Percentiles rank a stretch among this genome's conserved stretches.
phyloP scores from a whole-genome alignment of 2,888 invertebrate genomes.

The Periphyllus acericola region DNA sequence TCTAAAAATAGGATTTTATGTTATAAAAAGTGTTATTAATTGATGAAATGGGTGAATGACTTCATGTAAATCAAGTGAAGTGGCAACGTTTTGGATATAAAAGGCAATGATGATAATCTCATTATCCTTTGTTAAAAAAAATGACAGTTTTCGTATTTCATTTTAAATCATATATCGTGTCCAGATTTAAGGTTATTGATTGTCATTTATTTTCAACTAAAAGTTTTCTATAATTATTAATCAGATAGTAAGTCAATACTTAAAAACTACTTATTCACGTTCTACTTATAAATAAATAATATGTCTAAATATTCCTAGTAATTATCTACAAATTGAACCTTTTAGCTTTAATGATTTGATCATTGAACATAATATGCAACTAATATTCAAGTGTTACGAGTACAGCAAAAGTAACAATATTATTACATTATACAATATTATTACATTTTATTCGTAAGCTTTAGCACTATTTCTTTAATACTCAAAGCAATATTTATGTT shows the following conservation, averaged over 20 bases:
- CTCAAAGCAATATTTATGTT: no score
- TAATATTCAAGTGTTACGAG: no score
- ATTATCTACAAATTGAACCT: no score
- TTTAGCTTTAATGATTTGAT: no score
- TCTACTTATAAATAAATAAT: no score
- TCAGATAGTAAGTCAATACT: neutral
- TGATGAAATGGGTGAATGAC: neutral
- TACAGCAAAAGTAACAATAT: no score
- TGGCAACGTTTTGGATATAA: neutral
- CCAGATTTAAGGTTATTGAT: neutral
- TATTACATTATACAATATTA: no score
- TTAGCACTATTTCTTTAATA: no score
- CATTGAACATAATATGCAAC: no score
- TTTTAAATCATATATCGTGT: neutral
- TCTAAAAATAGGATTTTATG: neutral
- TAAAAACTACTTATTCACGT: no score
- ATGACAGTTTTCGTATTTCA: neutral
- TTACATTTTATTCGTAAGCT: no score
- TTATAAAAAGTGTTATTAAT: neutral
- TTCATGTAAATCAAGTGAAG: neutral
- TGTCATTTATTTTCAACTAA: neutral
- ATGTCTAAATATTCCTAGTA: no score
- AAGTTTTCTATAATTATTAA: neutral
- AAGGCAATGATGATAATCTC: neutral
- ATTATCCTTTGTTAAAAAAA: neutral